phyloP scores from a whole-genome alignment of 2,113 vertebrate species.

The Sigmodon hispidus region DNA sequence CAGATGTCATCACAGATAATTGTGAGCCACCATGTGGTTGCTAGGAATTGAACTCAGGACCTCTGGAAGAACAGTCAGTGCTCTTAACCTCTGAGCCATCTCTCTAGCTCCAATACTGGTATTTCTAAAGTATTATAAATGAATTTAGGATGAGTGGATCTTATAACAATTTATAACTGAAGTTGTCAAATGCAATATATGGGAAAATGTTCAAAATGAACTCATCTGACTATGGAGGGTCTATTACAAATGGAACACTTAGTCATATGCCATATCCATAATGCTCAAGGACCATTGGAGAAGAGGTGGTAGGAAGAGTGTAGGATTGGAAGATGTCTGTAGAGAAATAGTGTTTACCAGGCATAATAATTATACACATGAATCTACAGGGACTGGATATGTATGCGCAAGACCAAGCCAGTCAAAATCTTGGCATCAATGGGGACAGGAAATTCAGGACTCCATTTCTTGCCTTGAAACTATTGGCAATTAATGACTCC shows the following conservation, averaged over 20 bases:
- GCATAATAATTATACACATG: not conserved
- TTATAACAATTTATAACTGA: not conserved
- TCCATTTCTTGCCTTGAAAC: not conserved
- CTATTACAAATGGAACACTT: not conserved
- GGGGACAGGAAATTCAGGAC: no score
- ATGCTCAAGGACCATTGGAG: not conserved
- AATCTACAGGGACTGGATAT: not conserved
- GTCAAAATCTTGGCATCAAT: not conserved
- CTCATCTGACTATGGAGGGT: not conserved
- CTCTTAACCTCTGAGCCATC: no score
- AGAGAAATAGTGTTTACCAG: not conserved
- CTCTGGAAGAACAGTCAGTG: no score
- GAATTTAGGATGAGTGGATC: not conserved
- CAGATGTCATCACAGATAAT: no score
- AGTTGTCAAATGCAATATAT: not conserved
- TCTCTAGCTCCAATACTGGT: no score
- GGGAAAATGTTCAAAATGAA: not conserved
- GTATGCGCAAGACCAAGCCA: not conserved
- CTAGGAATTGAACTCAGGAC: no score
- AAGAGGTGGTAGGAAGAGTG: not conserved
- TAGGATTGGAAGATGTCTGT: not conserved
- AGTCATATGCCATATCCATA: not conserved
- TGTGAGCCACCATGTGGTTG: no score
- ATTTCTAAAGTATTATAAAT: not conserved
- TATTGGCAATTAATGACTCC: not conserved